Conservation (phyloP, 2,888 invertebrate genomes). For the Belgica antarctica region DNA sequence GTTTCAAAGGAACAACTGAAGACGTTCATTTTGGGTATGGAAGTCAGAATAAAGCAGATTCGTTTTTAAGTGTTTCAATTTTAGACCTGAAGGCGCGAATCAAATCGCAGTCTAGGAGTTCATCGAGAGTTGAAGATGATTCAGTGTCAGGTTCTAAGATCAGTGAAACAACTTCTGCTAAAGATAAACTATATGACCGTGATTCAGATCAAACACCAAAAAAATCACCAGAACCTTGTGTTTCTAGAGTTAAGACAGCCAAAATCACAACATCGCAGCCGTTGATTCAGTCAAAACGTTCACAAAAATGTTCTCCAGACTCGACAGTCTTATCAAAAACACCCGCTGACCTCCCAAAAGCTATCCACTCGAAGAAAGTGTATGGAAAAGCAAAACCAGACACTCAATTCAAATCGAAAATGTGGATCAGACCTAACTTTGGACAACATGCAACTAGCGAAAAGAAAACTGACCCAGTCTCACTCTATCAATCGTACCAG, state of each 20-base stretch:
- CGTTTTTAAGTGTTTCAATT: slow-evolving; percentile 47
- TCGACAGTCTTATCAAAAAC: too few relatives aligned
- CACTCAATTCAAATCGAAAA: slow-evolving; percentile 13
- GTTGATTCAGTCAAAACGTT: background rate
- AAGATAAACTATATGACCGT: slow-evolving; percentile 18
- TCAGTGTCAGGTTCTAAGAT: slow-evolving; percentile 48
- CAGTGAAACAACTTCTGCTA: slow-evolving; percentile 27
- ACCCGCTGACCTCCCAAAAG: background rate
- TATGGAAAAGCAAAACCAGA: background rate
- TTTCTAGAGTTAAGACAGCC: too few relatives aligned
- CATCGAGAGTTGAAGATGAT: slow-evolving; percentile 51
- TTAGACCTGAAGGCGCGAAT: slow-evolving; percentile 67
- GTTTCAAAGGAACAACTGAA: slow-evolving; percentile 72
- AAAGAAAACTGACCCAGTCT: slow-evolving; percentile 68
- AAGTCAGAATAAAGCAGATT: slow-evolving; percentile 18
- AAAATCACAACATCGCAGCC: background rate
- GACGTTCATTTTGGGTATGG: slow-evolving; percentile 73
- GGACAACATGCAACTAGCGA: background rate
- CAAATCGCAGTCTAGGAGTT: slow-evolving; percentile 57
- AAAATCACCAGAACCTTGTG: background rate
- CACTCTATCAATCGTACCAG: slow-evolving; percentile 73
- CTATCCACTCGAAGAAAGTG: background rate
- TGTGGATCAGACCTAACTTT: slow-evolving; percentile 46
- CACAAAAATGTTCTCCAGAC: background rate
- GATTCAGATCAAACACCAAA: background rate